Percentiles rank a stretch among this genome's conserved stretches.
These are phyloP conservation scores for Potorous gilbertii DNA, from an alignment of 2,797 vertebrate species.

Conservation along the genomic window DNA sequence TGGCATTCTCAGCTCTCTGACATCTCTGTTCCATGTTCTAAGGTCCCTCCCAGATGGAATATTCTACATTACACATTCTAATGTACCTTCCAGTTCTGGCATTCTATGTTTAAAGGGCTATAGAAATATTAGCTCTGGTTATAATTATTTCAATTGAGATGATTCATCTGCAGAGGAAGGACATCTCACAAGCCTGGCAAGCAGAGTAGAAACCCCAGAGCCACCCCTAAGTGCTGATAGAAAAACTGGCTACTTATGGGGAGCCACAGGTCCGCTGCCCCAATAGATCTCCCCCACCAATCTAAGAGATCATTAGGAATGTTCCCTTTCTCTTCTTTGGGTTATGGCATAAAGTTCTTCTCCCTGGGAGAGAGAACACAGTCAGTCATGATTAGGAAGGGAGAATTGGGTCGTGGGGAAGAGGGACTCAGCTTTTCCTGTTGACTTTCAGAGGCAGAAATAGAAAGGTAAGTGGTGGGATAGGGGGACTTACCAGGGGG, in stretches of 20 bases:
- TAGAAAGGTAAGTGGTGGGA: not conserved
- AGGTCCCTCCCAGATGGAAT: not conserved
- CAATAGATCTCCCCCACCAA: not conserved
- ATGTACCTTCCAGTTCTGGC: not conserved
- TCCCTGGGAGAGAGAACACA: not conserved
- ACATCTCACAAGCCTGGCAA: not conserved
- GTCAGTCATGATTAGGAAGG: not conserved
- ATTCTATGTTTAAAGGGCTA: not conserved
- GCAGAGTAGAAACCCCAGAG: not conserved
- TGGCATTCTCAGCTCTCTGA: not conserved
- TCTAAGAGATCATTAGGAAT: not conserved
- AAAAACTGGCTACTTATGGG: not conserved
- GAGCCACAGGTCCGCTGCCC: not conserved
- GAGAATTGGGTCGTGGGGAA: not conserved
- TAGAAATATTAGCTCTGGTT: not conserved
- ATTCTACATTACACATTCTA: not conserved
- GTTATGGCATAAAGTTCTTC: not conserved
- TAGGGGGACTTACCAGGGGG: not conserved
- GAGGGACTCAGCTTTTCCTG: not conserved
- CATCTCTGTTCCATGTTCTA: not conserved
- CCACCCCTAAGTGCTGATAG: not conserved
- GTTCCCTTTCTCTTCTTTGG: not conserved
- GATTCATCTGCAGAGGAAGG: not conserved
- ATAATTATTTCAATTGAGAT: not conserved
- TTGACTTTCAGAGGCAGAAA: not conserved